Evolutionary conservation across 2,113 vertebrate species (phyloP), one percentile per base, ranked within the genome.

Genomic region (Dryoscopus gambensis): DNA sequence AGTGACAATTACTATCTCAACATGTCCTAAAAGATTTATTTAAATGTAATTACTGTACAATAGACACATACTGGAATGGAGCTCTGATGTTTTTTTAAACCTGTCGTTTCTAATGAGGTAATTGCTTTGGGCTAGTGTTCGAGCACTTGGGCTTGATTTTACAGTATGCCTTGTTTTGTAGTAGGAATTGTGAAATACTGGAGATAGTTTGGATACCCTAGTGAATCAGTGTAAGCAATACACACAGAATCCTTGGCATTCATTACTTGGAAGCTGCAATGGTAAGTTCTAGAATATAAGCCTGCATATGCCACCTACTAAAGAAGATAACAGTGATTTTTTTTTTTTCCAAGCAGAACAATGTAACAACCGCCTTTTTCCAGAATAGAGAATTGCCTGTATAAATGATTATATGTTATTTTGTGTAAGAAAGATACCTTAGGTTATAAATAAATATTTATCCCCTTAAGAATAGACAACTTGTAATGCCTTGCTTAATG

Each of bases 371-470:
- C 93, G 80, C 93, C 81, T 93, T 63, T 89, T 89, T 95, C 31
- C 52, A 84, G 68, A 79, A 73, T 83, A 97, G 90, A 93, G 70
- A 84, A 92, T 93, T 87, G 64, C 56, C 57, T 95, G 92, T 97
- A 95, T 88, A 87, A 93, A 96, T 93, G 70, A 96, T 90, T 69
- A 80, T 84, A 59, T 64, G 27, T 92, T 97, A 87, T 93, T 88
- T 96, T 95, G 75, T 95, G 83, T 87, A 96, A 96, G 59, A 97
- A 49, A 93, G 75, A 95, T 39, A 81, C 30, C 35, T 65, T 95
- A 93, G 96, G 64, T 90, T 93, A 94, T 92, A 95, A 89, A 95
- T 97, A 97, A 97, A 97, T 97, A 97, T 95, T 97, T 97, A 96
- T 97, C 96, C 95, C 90, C 93, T 90, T 76, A 95, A 80, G 78